These are phyloP conservation scores for cattle (Bos taurus) DNA, from an alignment of 2,113 vertebrate species.

Conservation along the genomic window DNA sequence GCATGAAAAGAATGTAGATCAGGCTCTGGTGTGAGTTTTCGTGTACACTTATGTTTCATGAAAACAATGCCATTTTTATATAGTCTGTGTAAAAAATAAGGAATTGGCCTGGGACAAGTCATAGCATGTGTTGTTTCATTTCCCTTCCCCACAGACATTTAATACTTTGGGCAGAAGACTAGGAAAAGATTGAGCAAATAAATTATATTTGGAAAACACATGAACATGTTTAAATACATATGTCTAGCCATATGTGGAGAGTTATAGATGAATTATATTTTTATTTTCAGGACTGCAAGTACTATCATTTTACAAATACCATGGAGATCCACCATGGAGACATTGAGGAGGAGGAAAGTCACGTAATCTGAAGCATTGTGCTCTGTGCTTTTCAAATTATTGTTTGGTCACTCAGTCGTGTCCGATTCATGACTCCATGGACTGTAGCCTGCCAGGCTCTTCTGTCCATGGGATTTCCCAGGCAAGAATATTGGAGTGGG, in stretches of 20 bases:
- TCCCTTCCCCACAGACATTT: conserved; percentile 20
- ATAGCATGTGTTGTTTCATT: conserved; percentile 20
- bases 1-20: neutral
- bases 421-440: neutral
- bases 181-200: conserved; percentile 39
- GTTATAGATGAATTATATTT: conserved; percentile 1
- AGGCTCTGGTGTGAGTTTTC: neutral
- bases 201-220: conserved; percentile 33
- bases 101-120: neutral
- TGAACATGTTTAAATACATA: conserved; percentile 33
- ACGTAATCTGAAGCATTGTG: neutral
- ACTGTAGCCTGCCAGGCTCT: neutral
- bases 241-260: conserved; percentile 19
- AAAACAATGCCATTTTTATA: neutral
- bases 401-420: neutral
- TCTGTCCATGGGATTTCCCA: neutral
- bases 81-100: neutral
- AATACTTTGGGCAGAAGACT: conserved; percentile 13
- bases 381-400: neutral
- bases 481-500: neutral
- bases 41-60: neutral
- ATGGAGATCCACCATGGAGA: neutral
- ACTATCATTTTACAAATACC: conserved; percentile 3
- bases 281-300: neutral
- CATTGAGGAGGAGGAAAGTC: neutral